Base-by-base conservation (phyloP, 2,888 invertebrate genomes). In the Bembecia ichneumoniformis region DNA sequence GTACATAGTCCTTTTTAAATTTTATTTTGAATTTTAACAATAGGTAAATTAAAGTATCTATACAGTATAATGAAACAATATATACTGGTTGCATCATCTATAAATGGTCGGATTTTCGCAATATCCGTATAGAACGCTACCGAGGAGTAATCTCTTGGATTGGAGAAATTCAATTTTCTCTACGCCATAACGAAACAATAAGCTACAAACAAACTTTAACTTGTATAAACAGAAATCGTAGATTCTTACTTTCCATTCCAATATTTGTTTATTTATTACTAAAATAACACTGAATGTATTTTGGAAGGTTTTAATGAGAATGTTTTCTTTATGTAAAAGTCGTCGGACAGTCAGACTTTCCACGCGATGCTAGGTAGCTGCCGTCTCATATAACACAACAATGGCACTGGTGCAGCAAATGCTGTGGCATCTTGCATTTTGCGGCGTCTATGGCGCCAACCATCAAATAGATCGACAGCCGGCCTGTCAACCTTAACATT, bases 121-220 rank as follows among this genome's bases (percentile, higher is more conserved):
- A 28, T 52, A 48, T 53, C 53, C 55, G 52, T 46, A 50, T 51
- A 55, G 55, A 48, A 55, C 58, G 58, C 59, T 60, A 56, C 48
- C 46, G 49, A 50, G 53, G 56, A 55, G 60, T 69, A 70, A 72
- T 68, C 65, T 65, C 56, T 53, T 52, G 64, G 64, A 70, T 68
- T 68, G 64, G 59, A 65, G 51, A 59, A 66, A 70, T 68, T 67
- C 67, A 66, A 71, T 71, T 71, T 72, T 58, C 61, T 57, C 60
- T 54, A 49, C 62, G 65, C 64, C 63, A 55, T 63, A 61, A 62
- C 60, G 64, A 66, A 71, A 71, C 67, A 68, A 66, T 71, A 68
- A 63, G 59, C 63, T 54, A 56, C 58, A 55, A 28, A 58, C 61
- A 55, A 66, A 68, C 60, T 66, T 64, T 49, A 56, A 61, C 59